phyloP scores from a whole-genome alignment of 1,140 invertebrate genomes.

The Tetramorium alpestre region DNA sequence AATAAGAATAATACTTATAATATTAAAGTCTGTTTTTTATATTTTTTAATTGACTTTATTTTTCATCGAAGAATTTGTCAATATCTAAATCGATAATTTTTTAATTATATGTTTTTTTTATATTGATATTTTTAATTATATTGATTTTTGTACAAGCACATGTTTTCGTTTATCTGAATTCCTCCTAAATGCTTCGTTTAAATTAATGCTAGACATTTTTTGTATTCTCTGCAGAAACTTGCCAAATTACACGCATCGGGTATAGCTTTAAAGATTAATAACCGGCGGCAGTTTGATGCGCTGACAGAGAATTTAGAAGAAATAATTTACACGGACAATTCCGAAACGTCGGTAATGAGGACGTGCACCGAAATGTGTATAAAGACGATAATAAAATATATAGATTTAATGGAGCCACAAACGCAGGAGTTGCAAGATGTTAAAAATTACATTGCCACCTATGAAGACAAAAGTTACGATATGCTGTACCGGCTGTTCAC shows the following conservation, averaged over 20 bases:
- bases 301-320: constrained; percentile 69
- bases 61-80: background rate
- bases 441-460: background rate
- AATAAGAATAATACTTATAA: background rate
- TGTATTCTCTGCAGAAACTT: constrained; percentile 78
- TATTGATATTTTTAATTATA: background rate
- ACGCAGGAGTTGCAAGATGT: constrained; percentile 41
- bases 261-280: constrained; percentile 78
- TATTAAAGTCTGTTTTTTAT: background rate
- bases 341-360: constrained; percentile 15
- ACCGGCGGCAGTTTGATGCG: constrained; percentile 71
- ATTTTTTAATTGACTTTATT: background rate
- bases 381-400: constrained; percentile 42
- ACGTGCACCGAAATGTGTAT: constrained; percentile 54
- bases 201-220: constrained; percentile 6
- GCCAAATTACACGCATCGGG: constrained; percentile 82
- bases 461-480: constrained; percentile 36
- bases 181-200: background rate
- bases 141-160: background rate
- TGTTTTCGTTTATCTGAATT: background rate
- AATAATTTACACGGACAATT: constrained; percentile 60
- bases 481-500: constrained; percentile 49
- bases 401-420: constrained; percentile 64
- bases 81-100: background rate
- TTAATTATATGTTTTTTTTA: background rate